These are phyloP conservation scores for Meteorus sp. DNA, from an alignment of 1,140 invertebrate genomes.

Conservation along the genomic window DNA sequence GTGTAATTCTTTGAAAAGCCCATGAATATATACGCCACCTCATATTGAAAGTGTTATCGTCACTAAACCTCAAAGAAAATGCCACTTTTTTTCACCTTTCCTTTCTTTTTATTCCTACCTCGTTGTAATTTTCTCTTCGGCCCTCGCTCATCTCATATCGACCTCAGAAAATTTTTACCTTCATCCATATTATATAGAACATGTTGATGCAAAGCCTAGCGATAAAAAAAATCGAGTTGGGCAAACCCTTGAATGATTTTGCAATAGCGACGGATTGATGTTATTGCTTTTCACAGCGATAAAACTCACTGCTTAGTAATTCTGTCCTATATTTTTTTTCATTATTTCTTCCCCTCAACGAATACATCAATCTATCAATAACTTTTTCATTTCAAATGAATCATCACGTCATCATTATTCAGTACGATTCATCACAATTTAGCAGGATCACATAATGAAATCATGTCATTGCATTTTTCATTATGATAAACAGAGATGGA, in stretches of 20 bases:
- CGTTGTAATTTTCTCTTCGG: too few relatives aligned
- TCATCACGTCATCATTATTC: background rate
- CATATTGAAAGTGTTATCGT: conserved; percentile 23
- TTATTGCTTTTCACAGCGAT: too few relatives aligned
- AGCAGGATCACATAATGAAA: too few relatives aligned
- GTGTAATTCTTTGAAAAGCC: conserved; percentile 23
- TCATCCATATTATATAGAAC: too few relatives aligned
- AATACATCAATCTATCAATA: background rate
- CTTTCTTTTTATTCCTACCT: background rate
- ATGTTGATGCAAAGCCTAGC: background rate
- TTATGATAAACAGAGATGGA: too few relatives aligned
- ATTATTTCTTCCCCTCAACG: background rate
- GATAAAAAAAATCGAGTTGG: too few relatives aligned
- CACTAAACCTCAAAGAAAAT: conserved; percentile 16
- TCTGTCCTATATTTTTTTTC: background rate
- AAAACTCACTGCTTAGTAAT: background rate
- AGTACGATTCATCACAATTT: too few relatives aligned
- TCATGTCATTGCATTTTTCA: background rate
- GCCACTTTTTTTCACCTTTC: background rate
- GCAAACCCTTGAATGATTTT: too few relatives aligned
- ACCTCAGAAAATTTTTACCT: conserved; percentile 4
- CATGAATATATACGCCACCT: conserved; percentile 9
- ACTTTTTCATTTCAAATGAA: background rate
- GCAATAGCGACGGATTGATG: too few relatives aligned
- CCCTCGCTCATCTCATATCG: background rate